Evolutionary conservation across 2,797 vertebrate genomes (phyloP).

Genomic region (Lagodon rhomboides): DNA sequence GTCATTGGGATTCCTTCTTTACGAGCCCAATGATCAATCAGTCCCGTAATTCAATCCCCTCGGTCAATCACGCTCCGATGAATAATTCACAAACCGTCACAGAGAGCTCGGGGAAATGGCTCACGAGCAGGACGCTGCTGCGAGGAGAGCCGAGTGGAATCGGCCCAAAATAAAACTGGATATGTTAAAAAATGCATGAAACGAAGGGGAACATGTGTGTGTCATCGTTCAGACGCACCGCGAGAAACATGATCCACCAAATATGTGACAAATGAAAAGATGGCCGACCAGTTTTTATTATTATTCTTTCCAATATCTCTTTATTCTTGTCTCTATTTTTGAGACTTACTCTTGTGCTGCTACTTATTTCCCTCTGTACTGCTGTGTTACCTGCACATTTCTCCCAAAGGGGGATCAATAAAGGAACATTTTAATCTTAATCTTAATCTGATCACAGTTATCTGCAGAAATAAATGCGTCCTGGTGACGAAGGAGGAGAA

Average conservation of each 20-base stretch:
- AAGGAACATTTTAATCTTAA: too few species aligned
- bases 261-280: too few species aligned
- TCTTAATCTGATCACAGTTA: too few species aligned
- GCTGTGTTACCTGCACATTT: too few species aligned
- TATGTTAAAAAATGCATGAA: constrained; percentile 34
- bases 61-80: constrained; percentile 81
- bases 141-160: constrained; percentile 57
- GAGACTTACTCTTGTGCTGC: too few species aligned
- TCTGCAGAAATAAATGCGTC: not conserved
- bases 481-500: not conserved
- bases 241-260: constrained; percentile 9
- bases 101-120: constrained; percentile 70
- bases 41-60: constrained; percentile 75
- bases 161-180: constrained; percentile 35
- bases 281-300: too few species aligned
- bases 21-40: constrained; percentile 78
- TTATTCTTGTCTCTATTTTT: too few species aligned
- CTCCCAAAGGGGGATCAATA: too few species aligned
- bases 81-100: constrained; percentile 78
- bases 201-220: constrained; percentile 22
- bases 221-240: not conserved
- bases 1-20: constrained; percentile 73
- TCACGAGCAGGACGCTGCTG: constrained; percentile 53
- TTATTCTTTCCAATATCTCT: too few species aligned
- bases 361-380: too few species aligned